Evolutionary conservation across 2,888 invertebrate genomes (phyloP).

Genomic region (Anoplius nigerrimus): DNA sequence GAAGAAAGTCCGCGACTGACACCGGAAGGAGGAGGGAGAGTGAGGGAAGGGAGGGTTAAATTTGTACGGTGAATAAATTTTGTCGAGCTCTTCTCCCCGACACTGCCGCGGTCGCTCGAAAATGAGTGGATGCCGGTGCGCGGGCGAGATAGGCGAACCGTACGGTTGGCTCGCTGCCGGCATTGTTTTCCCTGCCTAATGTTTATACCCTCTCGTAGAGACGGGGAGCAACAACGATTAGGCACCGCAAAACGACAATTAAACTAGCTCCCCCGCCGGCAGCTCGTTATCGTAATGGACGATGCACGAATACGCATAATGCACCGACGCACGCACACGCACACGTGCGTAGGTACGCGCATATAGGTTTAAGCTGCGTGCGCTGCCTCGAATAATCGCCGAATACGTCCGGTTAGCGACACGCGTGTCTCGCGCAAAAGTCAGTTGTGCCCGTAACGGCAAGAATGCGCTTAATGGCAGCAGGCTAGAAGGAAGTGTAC

Average conservation of each 20-base stretch:
- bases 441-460: conserved; percentile 39
- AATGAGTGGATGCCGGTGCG: neutral
- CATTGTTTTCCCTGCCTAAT: conserved; percentile 16
- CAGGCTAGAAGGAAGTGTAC: conserved; percentile 28
- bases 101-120: no score
- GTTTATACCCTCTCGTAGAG: conserved; percentile 21
- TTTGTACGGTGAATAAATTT: no score
- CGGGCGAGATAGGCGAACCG: neutral
- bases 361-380: neutral
- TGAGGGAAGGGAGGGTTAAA: no score
- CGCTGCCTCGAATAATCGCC: conserved; percentile 20
- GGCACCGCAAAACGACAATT: conserved; percentile 42
- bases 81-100: no score
- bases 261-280: conserved; percentile 32
- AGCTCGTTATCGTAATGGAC: conserved; percentile 49
- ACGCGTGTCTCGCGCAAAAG: conserved; percentile 47
- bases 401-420: conserved; percentile 34
- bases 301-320: conserved; percentile 31
- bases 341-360: neutral
- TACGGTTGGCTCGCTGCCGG: neutral
- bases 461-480: conserved; percentile 46
- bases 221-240: conserved; percentile 33
- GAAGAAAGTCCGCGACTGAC: no score
- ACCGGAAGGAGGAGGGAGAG: no score
- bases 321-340: neutral